phyloP scores from a whole-genome alignment of 2,888 invertebrate genomes.

The Catotricha subobsoleta region DNA sequence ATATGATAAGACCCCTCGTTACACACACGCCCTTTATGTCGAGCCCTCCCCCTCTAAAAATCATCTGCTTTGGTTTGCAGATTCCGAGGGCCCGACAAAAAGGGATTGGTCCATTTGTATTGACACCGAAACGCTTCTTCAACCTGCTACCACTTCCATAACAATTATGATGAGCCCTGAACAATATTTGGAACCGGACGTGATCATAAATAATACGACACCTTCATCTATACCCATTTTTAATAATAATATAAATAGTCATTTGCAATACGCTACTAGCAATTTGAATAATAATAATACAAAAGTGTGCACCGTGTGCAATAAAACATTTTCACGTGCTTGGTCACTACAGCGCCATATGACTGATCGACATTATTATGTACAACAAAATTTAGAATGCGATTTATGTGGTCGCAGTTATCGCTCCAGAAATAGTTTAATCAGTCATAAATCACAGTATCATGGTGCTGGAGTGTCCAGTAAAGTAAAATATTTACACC shows the following conservation, averaged over 20 bases:
- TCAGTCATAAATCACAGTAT: slow-evolving; percentile 33
- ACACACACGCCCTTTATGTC: slow-evolving; percentile 3
- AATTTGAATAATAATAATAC: slow-evolving; percentile 17
- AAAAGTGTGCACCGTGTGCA: slow-evolving; percentile 26
- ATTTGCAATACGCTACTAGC: slow-evolving; percentile 2
- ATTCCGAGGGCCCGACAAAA: slow-evolving; percentile 6
- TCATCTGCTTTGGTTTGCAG: slow-evolving; percentile 7
- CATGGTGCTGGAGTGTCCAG: slow-evolving; percentile 18
- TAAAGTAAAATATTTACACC: slow-evolving; percentile 1
- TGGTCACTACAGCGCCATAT: slow-evolving; percentile 34
- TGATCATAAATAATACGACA: neutral
- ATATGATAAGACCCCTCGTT: neutral
- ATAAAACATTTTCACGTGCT: slow-evolving; percentile 31
- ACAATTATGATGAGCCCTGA: slow-evolving; percentile 5
- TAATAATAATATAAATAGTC: no score
- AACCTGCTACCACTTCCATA: slow-evolving; percentile 4
- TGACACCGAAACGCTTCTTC: slow-evolving; percentile 1
- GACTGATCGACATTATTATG: slow-evolving; percentile 32
- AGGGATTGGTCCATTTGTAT: slow-evolving; percentile 2
- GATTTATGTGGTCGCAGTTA: slow-evolving; percentile 32
- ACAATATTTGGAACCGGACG: slow-evolving; percentile 5
- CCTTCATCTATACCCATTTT: no score
- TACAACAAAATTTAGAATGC: slow-evolving; percentile 30
- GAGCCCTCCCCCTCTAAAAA: slow-evolving; percentile 6
- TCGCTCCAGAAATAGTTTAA: slow-evolving; percentile 31